A percentile compares a stretch with the other conserved stretches of the same genome.
phyloP scores from a whole-genome alignment of 2,797 vertebrate species.

The Euphonia xanthogaster region DNA sequence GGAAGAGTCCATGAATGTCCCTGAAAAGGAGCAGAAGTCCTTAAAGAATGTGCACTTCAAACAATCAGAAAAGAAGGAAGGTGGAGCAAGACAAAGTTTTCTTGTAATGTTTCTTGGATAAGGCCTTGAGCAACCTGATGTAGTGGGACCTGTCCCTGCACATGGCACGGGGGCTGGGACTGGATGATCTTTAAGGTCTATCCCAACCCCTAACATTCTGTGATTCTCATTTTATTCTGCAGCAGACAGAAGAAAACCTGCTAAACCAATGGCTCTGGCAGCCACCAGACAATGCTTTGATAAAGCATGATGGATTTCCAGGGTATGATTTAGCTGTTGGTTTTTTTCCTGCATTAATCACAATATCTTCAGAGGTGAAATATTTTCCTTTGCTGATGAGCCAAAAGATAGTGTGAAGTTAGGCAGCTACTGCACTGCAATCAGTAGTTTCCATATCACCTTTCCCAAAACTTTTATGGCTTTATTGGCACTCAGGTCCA shows the following conservation, averaged over 20 bases:
- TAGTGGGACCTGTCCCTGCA: neutral
- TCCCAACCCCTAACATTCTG: neutral
- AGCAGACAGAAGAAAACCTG: slow-evolving; percentile 25
- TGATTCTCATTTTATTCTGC: neutral
- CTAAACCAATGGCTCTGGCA: slow-evolving; percentile 30
- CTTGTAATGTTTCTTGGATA: neutral
- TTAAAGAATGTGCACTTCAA: neutral
- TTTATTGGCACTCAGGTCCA: neutral
- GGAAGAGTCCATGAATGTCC: neutral
- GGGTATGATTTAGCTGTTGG: neutral
- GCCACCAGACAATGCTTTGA: neutral
- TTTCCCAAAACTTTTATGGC: neutral
- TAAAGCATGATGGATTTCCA: slow-evolving; percentile 21
- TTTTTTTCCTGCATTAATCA: neutral
- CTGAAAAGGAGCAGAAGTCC: neutral
- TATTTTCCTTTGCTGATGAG: neutral
- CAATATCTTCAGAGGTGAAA: neutral
- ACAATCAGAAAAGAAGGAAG: neutral
- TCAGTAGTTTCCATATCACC: neutral
- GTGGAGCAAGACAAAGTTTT: neutral
- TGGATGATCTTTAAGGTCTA: neutral
- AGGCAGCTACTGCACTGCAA: neutral
- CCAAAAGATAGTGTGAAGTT: neutral
- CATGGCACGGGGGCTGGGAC: too few relatives aligned
- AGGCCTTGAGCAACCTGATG: neutral